phyloP scores from a whole-genome alignment of 2,888 invertebrate genomes.

The Enchytraeus crypticus region DNA sequence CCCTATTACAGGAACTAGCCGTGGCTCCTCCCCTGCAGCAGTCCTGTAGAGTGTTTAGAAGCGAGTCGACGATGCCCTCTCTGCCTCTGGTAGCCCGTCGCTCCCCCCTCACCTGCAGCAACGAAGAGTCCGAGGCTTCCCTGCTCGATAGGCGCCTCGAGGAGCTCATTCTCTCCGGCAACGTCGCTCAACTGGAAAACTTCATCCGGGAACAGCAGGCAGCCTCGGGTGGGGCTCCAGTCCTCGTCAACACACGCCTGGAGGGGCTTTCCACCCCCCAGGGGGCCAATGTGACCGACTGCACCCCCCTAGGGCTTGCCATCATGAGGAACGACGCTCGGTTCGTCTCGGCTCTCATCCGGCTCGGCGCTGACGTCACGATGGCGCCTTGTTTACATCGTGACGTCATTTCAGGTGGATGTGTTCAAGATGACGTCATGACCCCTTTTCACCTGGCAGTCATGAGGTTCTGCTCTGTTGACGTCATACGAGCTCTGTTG shows the following conservation, averaged over 20 bases:
- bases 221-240: background rate
- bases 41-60: background rate
- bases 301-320: background rate
- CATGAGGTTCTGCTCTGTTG: background rate
- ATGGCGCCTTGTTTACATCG: background rate
- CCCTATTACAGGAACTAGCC: too few relatives aligned
- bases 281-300: background rate
- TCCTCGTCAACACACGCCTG: background rate
- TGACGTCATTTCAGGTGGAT: too few relatives aligned
- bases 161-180: background rate
- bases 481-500: background rate
- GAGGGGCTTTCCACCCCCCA: background rate
- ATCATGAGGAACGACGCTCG: background rate
- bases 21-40: too few relatives aligned
- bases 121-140: background rate
- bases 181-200: background rate
- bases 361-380: background rate
- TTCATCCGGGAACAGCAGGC: background rate
- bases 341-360: background rate
- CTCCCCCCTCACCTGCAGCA: background rate
- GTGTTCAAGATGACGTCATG: background rate
- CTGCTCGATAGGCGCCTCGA: background rate
- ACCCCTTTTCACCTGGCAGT: background rate
- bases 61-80: background rate
- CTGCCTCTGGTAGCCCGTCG: background rate